Evolutionary conservation across 2,113 vertebrate genomes (phyloP), one percentile per base, ranked within the genome.

Genomic region (Labeo catla): DNA sequence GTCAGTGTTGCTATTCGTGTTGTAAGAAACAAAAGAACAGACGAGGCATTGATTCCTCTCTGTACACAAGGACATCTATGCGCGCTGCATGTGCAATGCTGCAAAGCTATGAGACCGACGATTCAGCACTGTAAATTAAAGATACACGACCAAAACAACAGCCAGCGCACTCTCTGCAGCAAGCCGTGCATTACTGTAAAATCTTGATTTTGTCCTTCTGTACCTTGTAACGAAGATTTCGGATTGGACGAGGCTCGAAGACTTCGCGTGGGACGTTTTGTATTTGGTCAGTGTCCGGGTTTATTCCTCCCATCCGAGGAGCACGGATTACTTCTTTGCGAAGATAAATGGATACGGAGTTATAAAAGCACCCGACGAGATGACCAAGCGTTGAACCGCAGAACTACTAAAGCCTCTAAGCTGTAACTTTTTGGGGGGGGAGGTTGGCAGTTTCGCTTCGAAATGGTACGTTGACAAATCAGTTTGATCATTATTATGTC

Each of bases 391-490:
- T 84, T 93, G 91, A 93, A 89, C 84, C 73, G 88, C 89, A 79
- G 88, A 70, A 76, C 87, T 86, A 88, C 84, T 89, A 86, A 88
- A 87, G 76, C 85, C 70, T 86, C 84, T 82, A 86, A 88, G 92
- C 93, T 92, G 84, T 85, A 92, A 92, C 91, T 90, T 92, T 91
- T 89, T 84, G 78, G 39, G 74, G 82, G 82, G 80, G 83, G 84
- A 86, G 89, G 82, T 86, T 90, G 93, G 93, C 92, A 91, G 91
- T 94, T 93, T 92, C 86, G 92, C 93, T 91, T 90, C 91, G 93
- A 94, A 43, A 96, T 96, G 95, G 95, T 96, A 96, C 90, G 92
- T 93, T 91, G 86, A 86, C 85, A 66, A 81, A 87, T 85, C 84
- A 86, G 86, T 84, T 88, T 88, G 88, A 72, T 77, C 84, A 84